Evolutionary conservation across 2,797 vertebrate species (phyloP).

Genomic region (Manis javanica): DNA sequence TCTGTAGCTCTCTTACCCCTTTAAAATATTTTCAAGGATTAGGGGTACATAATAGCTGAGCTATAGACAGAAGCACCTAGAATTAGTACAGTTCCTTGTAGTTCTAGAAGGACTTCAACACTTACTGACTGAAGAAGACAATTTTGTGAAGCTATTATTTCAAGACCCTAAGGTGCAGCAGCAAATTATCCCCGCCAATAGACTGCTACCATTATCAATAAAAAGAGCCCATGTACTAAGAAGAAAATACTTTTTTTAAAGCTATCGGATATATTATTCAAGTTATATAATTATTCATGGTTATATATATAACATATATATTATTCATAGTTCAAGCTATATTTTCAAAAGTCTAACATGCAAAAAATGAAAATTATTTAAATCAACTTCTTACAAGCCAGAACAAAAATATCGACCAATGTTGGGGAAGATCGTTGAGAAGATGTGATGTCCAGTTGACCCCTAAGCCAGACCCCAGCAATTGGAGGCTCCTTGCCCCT

Average conservation of each 20-base stretch:
- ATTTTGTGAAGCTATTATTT: conserved; percentile 6
- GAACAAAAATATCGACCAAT: neutral
- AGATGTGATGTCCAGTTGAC: too few relatives aligned
- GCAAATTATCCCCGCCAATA: neutral
- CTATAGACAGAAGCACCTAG: neutral
- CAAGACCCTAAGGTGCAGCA: neutral
- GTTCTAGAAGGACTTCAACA: neutral
- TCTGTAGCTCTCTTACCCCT: neutral
- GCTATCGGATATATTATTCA: neutral
- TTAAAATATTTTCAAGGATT: neutral
- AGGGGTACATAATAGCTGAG: neutral
- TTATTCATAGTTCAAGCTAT: neutral
- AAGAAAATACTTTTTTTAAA: neutral
- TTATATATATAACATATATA: too few relatives aligned
- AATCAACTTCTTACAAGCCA: conserved; percentile 5
- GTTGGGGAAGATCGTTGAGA: too few relatives aligned
- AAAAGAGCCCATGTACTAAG: fast-evolving
- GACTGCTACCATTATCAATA: neutral
- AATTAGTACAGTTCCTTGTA: neutral
- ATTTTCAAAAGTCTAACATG: neutral
- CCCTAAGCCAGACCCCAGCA: too few relatives aligned
- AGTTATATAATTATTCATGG: too few relatives aligned
- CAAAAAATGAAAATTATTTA: neutral
- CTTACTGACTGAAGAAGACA: neutral
- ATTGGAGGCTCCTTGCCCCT: too few relatives aligned